phyloP scores from a whole-genome alignment of 2,797 vertebrate species.

The Ibycter americanus region DNA sequence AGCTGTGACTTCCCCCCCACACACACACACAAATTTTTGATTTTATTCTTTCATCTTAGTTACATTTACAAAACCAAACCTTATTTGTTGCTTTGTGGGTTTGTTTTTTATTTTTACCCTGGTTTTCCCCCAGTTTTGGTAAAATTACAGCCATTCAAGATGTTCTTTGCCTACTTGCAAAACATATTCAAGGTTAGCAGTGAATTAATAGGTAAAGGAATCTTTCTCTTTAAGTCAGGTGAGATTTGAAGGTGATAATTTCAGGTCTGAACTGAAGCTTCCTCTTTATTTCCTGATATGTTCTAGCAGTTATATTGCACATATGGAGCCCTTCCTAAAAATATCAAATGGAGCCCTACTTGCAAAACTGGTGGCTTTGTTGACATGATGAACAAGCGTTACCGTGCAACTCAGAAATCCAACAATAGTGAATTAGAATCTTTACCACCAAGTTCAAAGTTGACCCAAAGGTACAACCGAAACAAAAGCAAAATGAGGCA shows the following conservation, averaged over 20 bases:
- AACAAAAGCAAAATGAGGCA: neutral
- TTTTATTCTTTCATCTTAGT: neutral
- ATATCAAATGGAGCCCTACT: neutral
- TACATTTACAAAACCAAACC: neutral
- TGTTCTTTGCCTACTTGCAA: neutral
- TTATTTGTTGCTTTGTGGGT: no score
- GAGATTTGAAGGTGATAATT: neutral
- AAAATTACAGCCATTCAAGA: neutral
- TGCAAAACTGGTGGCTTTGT: neutral
- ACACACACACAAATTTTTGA: no score
- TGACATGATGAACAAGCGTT: neutral
- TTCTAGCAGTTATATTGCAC: neutral
- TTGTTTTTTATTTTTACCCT: no score
- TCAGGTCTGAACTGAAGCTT: neutral
- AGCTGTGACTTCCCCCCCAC: neutral
- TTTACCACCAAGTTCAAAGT: neutral
- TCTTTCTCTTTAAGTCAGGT: neutral
- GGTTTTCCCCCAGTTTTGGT: accelerated
- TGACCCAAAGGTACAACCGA: neutral
- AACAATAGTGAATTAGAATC: neutral
- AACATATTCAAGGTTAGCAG: neutral
- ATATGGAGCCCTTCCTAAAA: constrained; percentile 47
- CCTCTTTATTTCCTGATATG: neutral
- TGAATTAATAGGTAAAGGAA: neutral
- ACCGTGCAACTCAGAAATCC: neutral